Evolutionary conservation across 2,888 invertebrate genomes (phyloP).

Genomic region (Andrena praecox): DNA sequence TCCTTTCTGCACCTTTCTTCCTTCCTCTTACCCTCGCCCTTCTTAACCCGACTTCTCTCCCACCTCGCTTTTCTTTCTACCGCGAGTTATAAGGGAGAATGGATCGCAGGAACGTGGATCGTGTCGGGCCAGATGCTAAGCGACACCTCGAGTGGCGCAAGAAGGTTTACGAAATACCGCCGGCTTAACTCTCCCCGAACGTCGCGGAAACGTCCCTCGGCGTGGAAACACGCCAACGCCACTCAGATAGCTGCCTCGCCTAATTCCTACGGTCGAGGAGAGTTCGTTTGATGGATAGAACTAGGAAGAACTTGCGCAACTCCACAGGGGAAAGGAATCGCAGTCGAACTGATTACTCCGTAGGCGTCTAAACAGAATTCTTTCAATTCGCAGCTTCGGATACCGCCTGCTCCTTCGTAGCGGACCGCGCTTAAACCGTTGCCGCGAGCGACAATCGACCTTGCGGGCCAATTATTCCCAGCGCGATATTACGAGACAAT

Average conservation of each 20-base stretch:
- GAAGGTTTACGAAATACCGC: too few relatives aligned
- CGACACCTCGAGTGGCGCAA: too few relatives aligned
- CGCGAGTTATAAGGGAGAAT: background rate
- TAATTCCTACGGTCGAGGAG: too few relatives aligned
- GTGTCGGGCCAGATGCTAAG: too few relatives aligned
- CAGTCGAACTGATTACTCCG: background rate
- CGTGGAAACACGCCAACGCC: too few relatives aligned
- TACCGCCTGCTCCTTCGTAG: background rate
- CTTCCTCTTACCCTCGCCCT: background rate
- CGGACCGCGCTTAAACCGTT: background rate
- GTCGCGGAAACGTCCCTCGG: too few relatives aligned
- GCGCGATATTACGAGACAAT: background rate
- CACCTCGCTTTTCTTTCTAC: background rate
- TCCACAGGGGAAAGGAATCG: background rate
- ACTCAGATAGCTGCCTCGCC: too few relatives aligned
- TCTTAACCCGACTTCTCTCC: background rate
- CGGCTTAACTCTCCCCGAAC: too few relatives aligned
- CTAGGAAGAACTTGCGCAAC: background rate
- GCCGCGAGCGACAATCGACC: background rate
- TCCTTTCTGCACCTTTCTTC: slow-evolving; percentile 56
- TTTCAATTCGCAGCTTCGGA: background rate
- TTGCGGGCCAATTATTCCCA: slow-evolving; percentile 5
- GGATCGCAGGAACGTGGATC: background rate
- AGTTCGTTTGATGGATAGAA: too few relatives aligned
- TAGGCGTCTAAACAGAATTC: background rate